phyloP scores from a whole-genome alignment of 2,113 vertebrate genomes.

The Pedionomus torquatus region DNA sequence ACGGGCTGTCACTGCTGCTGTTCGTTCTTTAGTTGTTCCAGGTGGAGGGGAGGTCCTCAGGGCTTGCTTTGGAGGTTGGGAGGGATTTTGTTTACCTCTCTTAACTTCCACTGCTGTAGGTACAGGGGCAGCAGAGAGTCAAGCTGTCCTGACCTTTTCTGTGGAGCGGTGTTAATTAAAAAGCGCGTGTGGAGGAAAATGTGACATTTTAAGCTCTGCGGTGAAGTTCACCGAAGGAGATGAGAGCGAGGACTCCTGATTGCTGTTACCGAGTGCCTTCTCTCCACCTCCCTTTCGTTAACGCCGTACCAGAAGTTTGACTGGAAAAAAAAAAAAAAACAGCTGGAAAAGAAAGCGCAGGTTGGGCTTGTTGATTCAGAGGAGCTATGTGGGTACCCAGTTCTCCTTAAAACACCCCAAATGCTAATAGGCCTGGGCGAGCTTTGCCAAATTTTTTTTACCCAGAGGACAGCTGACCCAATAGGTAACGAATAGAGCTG shows the following conservation, averaged over 20 bases:
- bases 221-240: conserved; percentile 22
- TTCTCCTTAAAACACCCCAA: not conserved
- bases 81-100: not conserved
- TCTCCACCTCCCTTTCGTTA: not conserved
- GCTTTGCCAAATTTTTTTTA: not conserved
- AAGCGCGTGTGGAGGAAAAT: conserved; percentile 3
- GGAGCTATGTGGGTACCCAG: not conserved
- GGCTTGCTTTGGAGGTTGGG: not conserved
- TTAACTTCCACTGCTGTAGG: not conserved
- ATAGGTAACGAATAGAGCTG: not conserved
- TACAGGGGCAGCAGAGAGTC: conserved; percentile 8
- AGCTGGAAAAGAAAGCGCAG: not conserved
- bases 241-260: conserved; percentile 25
- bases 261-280: not conserved
- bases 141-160: conserved; percentile 65
- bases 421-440: rapidly evolving
- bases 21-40: rapidly evolving
- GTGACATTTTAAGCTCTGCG: conserved; percentile 42
- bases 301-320: not conserved
- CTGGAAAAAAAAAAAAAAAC: not conserved
- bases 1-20: not conserved
- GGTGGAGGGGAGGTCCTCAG: not conserved
- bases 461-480: not conserved
- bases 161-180: conserved; percentile 59
- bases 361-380: not conserved